Conservation (phyloP, 2,888 invertebrate genomes). For the Caenorhabditis sp. region DNA sequence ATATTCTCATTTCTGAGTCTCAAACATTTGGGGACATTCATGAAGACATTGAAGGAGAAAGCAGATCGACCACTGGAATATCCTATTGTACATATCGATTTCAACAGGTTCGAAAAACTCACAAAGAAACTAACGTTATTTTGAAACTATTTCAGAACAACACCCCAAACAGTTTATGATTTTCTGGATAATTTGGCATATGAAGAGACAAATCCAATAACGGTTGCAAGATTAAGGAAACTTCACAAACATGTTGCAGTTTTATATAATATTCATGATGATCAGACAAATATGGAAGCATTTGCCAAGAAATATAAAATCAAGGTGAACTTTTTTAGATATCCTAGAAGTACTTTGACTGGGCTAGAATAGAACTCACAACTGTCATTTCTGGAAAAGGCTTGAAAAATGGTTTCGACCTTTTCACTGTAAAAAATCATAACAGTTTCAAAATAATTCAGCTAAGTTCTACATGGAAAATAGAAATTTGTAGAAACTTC, state of each 20-base stretch:
- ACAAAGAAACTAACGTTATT: not conserved
- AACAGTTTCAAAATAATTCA: too few relatives aligned
- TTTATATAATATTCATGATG: constrained; percentile 24
- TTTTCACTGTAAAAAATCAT: too few relatives aligned
- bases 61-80: constrained; percentile 29
- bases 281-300: constrained; percentile 11
- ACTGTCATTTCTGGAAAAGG: too few relatives aligned
- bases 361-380: too few relatives aligned
- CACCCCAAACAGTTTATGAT: constrained; percentile 13
- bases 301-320: constrained; percentile 22
- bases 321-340: constrained; percentile 14
- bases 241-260: constrained; percentile 25
- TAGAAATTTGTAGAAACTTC: too few relatives aligned
- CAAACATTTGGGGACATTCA: constrained; percentile 17
- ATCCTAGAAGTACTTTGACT: too few relatives aligned
- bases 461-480: too few relatives aligned
- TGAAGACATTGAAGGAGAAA: constrained; percentile 31
- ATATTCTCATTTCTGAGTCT: constrained; percentile 32
- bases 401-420: too few relatives aligned
- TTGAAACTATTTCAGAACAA: constrained; percentile 8
- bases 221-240: constrained; percentile 22
- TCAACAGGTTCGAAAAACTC: constrained; percentile 9
- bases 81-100: constrained; percentile 32
- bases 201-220: constrained; percentile 22
- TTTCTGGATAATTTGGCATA: constrained; percentile 17